Evolutionary conservation across 2,113 vertebrate species (phyloP).

Genomic region (Gasterosteus nipponicus): DNA sequence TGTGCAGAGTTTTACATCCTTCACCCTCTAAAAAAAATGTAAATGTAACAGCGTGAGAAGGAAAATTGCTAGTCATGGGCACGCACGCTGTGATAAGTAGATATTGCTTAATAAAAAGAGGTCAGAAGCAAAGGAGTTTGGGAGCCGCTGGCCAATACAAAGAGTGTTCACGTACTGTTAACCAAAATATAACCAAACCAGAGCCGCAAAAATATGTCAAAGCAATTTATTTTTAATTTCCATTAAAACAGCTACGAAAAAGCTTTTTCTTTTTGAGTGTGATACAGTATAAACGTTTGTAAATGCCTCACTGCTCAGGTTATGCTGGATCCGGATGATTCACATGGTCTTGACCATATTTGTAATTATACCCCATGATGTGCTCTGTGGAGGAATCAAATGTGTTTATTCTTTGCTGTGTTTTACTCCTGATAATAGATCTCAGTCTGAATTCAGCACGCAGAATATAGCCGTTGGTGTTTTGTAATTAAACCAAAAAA

Average conservation of each 20-base stretch:
- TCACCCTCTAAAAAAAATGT: neutral
- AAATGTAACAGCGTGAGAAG: neutral
- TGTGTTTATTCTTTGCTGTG: neutral
- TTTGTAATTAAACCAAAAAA: neutral
- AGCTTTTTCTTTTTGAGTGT: conserved; percentile 37
- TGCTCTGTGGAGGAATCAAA: conserved; percentile 14
- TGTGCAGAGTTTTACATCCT: neutral
- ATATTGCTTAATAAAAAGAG: neutral
- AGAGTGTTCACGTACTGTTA: neutral
- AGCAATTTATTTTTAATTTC: conserved; percentile 24
- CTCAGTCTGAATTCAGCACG: neutral
- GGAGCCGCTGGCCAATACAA: neutral
- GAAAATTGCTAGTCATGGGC: neutral
- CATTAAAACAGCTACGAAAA: conserved; percentile 12
- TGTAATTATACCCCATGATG: conserved; percentile 24
- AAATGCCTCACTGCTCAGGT: conserved; percentile 45
- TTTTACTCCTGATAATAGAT: conserved; percentile 18
- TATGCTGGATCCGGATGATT: conserved; percentile 53
- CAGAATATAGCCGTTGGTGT: neutral
- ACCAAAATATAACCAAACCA: conserved; percentile 15
- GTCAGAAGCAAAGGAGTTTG: neutral
- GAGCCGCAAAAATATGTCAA: neutral
- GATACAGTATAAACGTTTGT: conserved; percentile 34
- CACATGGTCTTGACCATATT: conserved; percentile 29
- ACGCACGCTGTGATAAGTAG: neutral